Conservation (phyloP, 2,797 vertebrate genomes). For the Ceryle rudis region DNA sequence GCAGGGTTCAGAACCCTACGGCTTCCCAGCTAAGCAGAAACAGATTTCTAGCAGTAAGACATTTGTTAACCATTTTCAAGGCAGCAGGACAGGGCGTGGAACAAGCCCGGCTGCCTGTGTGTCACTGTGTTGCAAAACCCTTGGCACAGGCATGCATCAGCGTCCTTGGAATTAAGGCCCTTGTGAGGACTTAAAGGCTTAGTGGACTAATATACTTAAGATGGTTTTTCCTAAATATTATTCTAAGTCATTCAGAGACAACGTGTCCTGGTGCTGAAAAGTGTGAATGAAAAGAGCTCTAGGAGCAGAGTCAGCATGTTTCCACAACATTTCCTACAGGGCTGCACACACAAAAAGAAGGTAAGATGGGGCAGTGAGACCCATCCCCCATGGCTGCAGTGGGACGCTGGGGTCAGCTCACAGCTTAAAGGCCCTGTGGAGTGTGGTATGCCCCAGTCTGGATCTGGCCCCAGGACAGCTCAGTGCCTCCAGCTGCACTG, state of each 20-base stretch:
- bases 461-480: background rate
- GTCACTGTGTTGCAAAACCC: constrained; percentile 56
- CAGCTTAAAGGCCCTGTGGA: background rate
- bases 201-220: constrained; percentile 46
- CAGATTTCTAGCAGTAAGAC: constrained; percentile 56
- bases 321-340: background rate
- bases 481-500: background rate
- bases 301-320: background rate
- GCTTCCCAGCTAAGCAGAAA: constrained; percentile 68
- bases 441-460: accelerated
- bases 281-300: constrained; percentile 37
- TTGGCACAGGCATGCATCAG: background rate
- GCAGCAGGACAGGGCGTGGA: constrained; percentile 11
- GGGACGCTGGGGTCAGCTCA: background rate
- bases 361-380: background rate
- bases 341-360: accelerated
- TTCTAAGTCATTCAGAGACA: constrained; percentile 61
- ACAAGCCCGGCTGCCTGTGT: background rate
- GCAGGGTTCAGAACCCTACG: constrained; percentile 64
- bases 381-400: background rate
- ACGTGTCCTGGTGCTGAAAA: constrained; percentile 1
- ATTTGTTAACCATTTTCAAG: constrained; percentile 65
- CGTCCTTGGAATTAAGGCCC: constrained; percentile 48
- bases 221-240: constrained; percentile 59
- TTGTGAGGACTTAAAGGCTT: constrained; percentile 65